A percentile compares a stretch with the other conserved stretches of the same genome.
Evolutionary conservation across 30 jellyfish, hydroid and myxozoan genomes (phyloP).

Genomic region (Cassiopea xamachana): DNA sequence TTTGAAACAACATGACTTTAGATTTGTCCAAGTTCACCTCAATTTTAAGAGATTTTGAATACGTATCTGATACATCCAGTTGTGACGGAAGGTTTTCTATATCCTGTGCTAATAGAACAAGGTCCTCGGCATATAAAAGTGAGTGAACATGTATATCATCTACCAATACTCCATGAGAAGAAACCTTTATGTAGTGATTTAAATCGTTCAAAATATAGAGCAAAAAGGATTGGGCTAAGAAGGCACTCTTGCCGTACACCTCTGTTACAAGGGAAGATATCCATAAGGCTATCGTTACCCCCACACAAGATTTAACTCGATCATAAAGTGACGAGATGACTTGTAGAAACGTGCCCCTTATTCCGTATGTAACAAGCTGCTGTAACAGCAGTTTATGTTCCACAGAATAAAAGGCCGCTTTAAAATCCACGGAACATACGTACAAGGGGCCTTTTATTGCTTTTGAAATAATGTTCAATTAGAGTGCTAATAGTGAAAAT

Average conservation of each 20-base stretch:
- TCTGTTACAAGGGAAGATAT: not conserved
- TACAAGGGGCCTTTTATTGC: constrained; percentile 22
- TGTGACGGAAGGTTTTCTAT: not conserved
- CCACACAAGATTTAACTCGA: constrained; percentile 6
- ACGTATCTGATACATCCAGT: not conserved
- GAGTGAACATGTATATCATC: too few relatives aligned
- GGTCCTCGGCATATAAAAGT: not conserved
- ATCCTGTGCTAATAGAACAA: not conserved
- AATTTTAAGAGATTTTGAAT: constrained; percentile 16
- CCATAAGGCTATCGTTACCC: constrained; percentile 34
- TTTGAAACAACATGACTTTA: not conserved
- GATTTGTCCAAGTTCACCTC: constrained; percentile 31
- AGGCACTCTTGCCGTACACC: too few relatives aligned
- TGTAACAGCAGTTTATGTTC: not conserved
- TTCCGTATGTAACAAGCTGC: constrained; percentile 22
- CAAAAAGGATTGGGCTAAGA: not conserved
- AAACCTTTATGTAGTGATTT: not conserved
- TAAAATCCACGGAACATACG: constrained; percentile 3
- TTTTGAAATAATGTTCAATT: constrained; percentile 6
- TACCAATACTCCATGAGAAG: not conserved
- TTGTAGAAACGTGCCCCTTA: constrained; percentile 18
- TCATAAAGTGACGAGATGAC: constrained; percentile 29
- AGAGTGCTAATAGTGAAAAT: too few relatives aligned
- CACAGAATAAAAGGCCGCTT: constrained; percentile 13
- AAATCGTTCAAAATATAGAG: constrained; percentile 31